Conservation (phyloP, 2,113 vertebrate species). For the Candoia aspera region DNA sequence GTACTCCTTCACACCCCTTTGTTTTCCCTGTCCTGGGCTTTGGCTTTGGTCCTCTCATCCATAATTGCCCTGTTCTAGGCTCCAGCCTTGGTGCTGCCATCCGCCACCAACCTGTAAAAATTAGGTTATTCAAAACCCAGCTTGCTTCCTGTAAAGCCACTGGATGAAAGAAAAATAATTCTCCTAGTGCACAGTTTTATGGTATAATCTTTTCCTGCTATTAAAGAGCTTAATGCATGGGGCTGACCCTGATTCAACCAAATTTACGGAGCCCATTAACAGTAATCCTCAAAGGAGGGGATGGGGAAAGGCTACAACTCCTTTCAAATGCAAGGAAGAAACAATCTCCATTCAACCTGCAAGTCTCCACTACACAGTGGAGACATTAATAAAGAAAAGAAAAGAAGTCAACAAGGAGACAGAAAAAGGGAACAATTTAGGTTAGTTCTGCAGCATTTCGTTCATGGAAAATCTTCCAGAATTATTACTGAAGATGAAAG, state of each 20-base stretch:
- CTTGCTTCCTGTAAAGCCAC: conserved; percentile 26
- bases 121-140: conserved; percentile 35
- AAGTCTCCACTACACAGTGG: background rate
- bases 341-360: background rate
- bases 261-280: background rate
- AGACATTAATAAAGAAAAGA: conserved; percentile 1
- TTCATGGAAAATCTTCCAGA: background rate
- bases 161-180: conserved; percentile 9
- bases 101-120: conserved; percentile 44
- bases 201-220: conserved; percentile 26
- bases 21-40: background rate
- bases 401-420: background rate
- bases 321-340: background rate
- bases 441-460: background rate
- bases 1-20: background rate
- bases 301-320: background rate
- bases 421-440: background rate
- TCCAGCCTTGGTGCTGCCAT: background rate
- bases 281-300: background rate
- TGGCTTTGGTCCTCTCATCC: background rate
- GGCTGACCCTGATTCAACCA: background rate
- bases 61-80: background rate
- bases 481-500: background rate
- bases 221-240: conserved; percentile 6
- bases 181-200: background rate